Percentiles rank a stretch among this genome's conserved stretches.
These are phyloP conservation scores for Anguilla marmorata DNA, from an alignment of 2,797 vertebrate genomes.

Conservation along the genomic window DNA sequence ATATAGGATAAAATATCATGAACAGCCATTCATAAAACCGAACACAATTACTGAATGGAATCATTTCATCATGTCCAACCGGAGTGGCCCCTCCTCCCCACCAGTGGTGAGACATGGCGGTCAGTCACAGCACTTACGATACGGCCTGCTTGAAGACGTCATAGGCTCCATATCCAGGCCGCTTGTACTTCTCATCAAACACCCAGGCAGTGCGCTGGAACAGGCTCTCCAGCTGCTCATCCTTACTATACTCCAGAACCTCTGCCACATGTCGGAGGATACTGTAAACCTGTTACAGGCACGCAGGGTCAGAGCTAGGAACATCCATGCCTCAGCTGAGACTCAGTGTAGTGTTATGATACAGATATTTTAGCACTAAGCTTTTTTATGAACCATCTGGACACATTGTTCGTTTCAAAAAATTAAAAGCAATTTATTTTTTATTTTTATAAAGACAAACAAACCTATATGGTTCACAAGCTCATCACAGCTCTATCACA, in stretches of 20 bases:
- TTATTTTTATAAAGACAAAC: background rate
- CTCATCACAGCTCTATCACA: background rate
- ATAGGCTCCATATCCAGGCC: constrained; percentile 97
- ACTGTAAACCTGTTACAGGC: constrained; percentile 86
- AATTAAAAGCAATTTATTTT: background rate
- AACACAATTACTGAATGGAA: background rate
- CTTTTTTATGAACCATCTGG: background rate
- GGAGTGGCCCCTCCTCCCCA: background rate
- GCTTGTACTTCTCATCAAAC: constrained; percentile 97
- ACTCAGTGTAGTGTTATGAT: background rate
- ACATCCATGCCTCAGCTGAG: background rate
- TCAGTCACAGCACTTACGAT: constrained; percentile 80
- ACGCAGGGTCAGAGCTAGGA: background rate
- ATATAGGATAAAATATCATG: background rate
- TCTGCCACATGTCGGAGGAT: constrained; percentile 97
- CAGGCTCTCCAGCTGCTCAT: constrained; percentile 95
- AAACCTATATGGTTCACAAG: background rate
- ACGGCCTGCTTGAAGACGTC: constrained; percentile 98
- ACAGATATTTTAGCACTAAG: background rate
- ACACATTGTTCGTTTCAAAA: background rate
- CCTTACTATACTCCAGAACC: constrained; percentile 95
- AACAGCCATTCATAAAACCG: background rate
- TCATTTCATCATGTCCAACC: background rate
- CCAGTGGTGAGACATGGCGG: background rate
- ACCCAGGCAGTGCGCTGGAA: constrained; percentile 99